A percentile compares a stretch with the other conserved stretches of the same genome.
These are phyloP conservation scores for Mobula hypostoma DNA, from an alignment of 2,113 vertebrate genomes.

Conservation along the genomic window DNA sequence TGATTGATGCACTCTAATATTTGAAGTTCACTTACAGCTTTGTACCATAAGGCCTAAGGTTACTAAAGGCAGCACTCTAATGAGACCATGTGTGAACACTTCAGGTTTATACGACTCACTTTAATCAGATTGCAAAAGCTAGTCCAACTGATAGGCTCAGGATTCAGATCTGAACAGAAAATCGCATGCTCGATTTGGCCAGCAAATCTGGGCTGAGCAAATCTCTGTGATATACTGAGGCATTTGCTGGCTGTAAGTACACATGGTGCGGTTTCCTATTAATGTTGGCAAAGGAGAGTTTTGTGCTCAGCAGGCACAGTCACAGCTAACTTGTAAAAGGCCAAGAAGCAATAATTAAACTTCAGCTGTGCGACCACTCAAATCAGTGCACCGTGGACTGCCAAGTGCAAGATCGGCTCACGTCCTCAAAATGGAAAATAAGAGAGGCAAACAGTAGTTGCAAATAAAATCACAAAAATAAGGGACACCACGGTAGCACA, in stretches of 20 bases:
- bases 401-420: background rate
- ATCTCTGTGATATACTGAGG: conserved; percentile 76
- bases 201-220: conserved; percentile 68
- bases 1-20: conserved; percentile 86
- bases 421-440: background rate
- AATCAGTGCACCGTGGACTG: conserved; percentile 58
- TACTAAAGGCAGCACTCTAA: conserved; percentile 62
- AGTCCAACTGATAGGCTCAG: conserved; percentile 68
- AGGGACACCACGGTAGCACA: no score
- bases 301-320: conserved; percentile 79
- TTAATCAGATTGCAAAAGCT: conserved; percentile 68
- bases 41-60: conserved; percentile 70
- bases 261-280: conserved; percentile 63
- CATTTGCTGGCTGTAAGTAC: conserved; percentile 69
- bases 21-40: conserved; percentile 84
- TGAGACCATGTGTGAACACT: conserved; percentile 63
- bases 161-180: conserved; percentile 81
- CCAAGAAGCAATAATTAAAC: conserved; percentile 72
- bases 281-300: conserved; percentile 78
- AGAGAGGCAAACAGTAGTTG: background rate
- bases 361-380: conserved; percentile 68
- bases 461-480: background rate
- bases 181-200: conserved; percentile 83
- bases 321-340: conserved; percentile 59
- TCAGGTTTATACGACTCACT: conserved; percentile 60